Percentiles rank a stretch among this genome's conserved stretches.
Conservation (phyloP, 1,140 invertebrate species). For the Hetaerina americana region DNA sequence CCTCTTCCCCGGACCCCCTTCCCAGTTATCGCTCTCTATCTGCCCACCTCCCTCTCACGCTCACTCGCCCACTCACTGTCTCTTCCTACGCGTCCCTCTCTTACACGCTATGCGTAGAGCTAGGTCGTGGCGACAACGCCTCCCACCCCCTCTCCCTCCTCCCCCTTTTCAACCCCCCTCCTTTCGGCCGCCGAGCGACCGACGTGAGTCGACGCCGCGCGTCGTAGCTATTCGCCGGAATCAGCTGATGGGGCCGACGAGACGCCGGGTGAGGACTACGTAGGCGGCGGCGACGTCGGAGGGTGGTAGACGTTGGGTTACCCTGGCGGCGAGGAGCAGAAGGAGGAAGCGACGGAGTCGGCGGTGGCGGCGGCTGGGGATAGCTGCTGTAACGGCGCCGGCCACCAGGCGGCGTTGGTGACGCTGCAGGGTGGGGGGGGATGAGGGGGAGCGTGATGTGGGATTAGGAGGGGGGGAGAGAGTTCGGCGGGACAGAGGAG, state of each 20-base stretch:
- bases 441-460: neutral
- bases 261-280: neutral
- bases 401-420: neutral
- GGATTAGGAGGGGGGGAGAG: neutral
- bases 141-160: too few species aligned
- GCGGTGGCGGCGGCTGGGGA: neutral
- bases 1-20: neutral
- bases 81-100: too few species aligned
- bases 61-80: neutral
- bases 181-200: too few species aligned
- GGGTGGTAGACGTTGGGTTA: neutral
- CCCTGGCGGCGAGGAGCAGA: neutral
- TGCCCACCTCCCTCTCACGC: neutral
- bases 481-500: neutral
- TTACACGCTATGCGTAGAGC: neutral
- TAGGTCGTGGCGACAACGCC: neutral
- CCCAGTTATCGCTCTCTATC: neutral
- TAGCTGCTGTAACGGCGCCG: neutral
- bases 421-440: neutral
- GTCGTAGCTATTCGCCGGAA: neutral
- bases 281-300: too few species aligned
- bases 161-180: too few species aligned
- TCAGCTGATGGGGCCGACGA: neutral
- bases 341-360: neutral
- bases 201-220: neutral